These are phyloP conservation scores for Cuniculus paca DNA, from an alignment of 2,797 vertebrate species.

Conservation along the genomic window DNA sequence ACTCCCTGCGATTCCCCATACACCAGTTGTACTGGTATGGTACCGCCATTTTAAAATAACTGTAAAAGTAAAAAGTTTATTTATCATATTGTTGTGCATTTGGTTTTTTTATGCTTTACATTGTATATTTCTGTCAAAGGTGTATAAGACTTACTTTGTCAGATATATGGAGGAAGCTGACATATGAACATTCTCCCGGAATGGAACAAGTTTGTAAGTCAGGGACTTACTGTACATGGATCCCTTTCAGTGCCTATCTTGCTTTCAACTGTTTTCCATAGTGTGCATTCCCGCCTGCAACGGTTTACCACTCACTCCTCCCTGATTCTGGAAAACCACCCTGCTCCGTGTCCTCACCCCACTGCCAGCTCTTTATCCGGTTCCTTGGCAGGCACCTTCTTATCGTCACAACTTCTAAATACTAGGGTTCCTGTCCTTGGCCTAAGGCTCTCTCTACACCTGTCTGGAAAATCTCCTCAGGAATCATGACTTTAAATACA, in stretches of 20 bases:
- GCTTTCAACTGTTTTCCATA: neutral
- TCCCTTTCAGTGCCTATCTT: neutral
- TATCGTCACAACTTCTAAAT: neutral
- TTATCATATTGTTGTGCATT: neutral
- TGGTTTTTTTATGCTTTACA: neutral
- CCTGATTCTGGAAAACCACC: neutral
- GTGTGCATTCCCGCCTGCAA: neutral
- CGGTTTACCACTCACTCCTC: neutral
- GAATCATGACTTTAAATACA: neutral
- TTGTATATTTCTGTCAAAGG: neutral
- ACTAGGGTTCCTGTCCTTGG: neutral
- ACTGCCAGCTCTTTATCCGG: slow-evolving; percentile 24
- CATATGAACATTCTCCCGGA: neutral
- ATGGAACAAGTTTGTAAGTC: neutral
- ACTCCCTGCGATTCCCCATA: neutral
- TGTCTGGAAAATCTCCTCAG: slow-evolving; percentile 11
- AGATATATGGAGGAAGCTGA: neutral
- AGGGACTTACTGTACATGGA: neutral
- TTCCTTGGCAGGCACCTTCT: slow-evolving; percentile 13
- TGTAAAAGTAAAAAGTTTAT: neutral
- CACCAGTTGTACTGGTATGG: neutral
- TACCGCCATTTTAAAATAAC: neutral
- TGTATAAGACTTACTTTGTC: neutral
- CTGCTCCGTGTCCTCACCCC: slow-evolving; percentile 10
- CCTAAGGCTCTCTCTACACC: neutral